Evolutionary conservation across 2,888 invertebrate species (phyloP), one percentile per base, ranked within the genome.

Genomic region (Parnassius apollo): DNA sequence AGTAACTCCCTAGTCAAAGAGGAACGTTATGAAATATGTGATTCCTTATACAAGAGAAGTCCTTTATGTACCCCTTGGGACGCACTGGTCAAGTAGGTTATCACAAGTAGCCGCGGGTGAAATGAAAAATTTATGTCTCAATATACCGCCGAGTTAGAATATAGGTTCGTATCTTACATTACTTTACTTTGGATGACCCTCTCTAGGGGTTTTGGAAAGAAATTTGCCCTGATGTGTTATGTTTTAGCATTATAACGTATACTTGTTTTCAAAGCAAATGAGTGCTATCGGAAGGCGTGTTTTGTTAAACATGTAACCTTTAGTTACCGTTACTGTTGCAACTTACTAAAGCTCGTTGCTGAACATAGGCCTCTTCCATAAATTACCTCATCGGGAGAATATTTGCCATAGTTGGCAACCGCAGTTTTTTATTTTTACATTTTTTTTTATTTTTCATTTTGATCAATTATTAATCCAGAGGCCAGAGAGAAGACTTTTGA

Each of bases 71-170:
- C 88, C 91, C 88, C 89, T 46, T 44, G 91, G 85, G 91, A 89
- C 65, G 73, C 76, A 75, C 83, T 86, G 90, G 90, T 90, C 91
- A 90, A 91, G 91, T 86, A 81, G 88, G 91, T 89, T 91, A 91
- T 91, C 91, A 90, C 83, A 83, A 84, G 83, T 82, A 85, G 82
- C 90, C 88, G 81, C 78, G 75, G 83, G 91, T 87, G 79, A 75
- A 85, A 91, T 91, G 91, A 91, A 91, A 91, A 89, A 91, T 91
- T 90, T 90, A 91, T 91, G 91, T 91, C 91, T 91, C 90, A 91
- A 91, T 91, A 90, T 87, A 83, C 75, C 73, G 75, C 69, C 73
- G 76, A 72, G 79, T 75, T 72, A 72, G 77, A 75, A 72, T 77
- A 78, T 76, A 70, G 78, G 76, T 77, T 80, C 85, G 83, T 82